These are phyloP conservation scores for Pentalonia nigronervosa DNA, from an alignment of 1,140 invertebrate species.

Conservation along the genomic window DNA sequence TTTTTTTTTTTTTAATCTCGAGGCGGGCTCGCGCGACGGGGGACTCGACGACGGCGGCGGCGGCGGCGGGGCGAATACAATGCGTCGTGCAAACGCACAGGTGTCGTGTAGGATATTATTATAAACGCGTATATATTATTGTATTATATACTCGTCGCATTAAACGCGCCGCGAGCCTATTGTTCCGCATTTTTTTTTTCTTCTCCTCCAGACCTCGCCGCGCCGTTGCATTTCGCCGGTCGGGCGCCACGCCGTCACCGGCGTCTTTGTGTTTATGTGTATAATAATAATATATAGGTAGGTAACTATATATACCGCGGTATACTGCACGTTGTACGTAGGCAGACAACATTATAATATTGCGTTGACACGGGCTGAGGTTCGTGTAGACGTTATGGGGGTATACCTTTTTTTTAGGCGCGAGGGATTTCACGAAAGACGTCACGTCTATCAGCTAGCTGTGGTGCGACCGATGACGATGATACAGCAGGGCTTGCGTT, in stretches of 20 bases:
- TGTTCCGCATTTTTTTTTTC: conserved; percentile 7
- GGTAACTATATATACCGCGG: neutral
- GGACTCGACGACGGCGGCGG: neutral
- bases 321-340: too few relatives aligned
- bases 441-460: too few relatives aligned
- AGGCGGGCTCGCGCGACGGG: neutral
- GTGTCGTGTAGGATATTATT: neutral
- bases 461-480: neutral
- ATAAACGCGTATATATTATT: too few relatives aligned
- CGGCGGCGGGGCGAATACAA: neutral
- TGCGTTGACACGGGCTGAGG: neutral
- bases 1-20: too few relatives aligned
- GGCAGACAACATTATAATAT: neutral
- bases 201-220: neutral
- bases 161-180: neutral
- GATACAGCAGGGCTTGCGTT: too few relatives aligned
- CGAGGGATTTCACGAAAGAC: too few relatives aligned
- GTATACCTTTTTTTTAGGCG: neutral
- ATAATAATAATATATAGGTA: neutral
- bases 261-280: conserved; percentile 7
- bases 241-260: conserved; percentile 29
- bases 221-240: neutral
- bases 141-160: neutral
- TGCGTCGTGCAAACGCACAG: neutral
- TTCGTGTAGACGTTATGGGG: too few relatives aligned